Percentiles rank a stretch among this genome's conserved stretches.
phyloP scores from a whole-genome alignment of 2,888 invertebrate species.

The Archips crataeganus region DNA sequence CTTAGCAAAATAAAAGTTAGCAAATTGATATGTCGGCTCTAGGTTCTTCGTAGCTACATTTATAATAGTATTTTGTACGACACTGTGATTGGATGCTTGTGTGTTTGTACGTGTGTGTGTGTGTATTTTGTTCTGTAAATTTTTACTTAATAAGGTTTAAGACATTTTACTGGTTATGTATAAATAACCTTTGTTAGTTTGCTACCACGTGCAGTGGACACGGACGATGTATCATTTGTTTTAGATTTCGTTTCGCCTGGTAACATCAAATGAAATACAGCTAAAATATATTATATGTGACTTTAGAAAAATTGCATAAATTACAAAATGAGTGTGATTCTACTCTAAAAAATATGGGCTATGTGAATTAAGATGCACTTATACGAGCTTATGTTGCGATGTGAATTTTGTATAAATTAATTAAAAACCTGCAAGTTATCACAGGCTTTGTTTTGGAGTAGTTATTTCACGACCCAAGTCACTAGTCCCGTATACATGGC shows the following conservation, averaged over 20 bases:
- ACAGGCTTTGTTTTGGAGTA: conserved; percentile 31
- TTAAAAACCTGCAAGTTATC: conserved; percentile 58
- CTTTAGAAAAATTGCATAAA: conserved; percentile 64
- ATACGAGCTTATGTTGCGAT: conserved; percentile 54
- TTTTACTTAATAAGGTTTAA: conserved; percentile 72
- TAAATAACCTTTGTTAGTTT: conserved; percentile 28
- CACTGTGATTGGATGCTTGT: conserved; percentile 54
- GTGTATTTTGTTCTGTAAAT: conserved; percentile 59
- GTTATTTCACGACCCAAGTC: not conserved
- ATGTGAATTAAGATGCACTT: conserved; percentile 61
- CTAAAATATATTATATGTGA: conserved; percentile 42
- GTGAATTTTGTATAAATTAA: conserved; percentile 70
- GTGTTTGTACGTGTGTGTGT: conserved; percentile 44
- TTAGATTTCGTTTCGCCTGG: conserved; percentile 4
- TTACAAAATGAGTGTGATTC: conserved; percentile 59
- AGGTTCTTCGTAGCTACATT: conserved; percentile 35
- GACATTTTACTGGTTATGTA: conserved; percentile 39
- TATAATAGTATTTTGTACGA: conserved; percentile 41
- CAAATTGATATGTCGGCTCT: conserved; percentile 16
- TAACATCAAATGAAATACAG: conserved; percentile 22
- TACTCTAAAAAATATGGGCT: conserved; percentile 63
- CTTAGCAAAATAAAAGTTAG: conserved; percentile 9
- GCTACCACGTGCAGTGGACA: conserved; percentile 13
- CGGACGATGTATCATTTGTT: conserved; percentile 9
- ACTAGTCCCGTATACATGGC: not conserved